Conservation (phyloP, 2,797 vertebrate genomes). For the Chrysocyon brachyurus region DNA sequence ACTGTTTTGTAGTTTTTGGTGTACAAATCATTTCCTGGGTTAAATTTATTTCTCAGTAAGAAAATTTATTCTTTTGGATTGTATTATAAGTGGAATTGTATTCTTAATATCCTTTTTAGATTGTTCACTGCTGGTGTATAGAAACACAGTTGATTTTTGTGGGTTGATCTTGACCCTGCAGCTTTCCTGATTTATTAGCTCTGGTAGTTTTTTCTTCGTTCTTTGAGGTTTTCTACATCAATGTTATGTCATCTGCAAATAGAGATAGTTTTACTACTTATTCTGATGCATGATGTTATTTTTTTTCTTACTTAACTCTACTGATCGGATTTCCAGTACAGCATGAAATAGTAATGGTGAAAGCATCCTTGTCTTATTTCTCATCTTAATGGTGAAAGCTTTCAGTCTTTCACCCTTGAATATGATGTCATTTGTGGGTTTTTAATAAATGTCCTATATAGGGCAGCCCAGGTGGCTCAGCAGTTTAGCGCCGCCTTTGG, state of each 20-base stretch:
- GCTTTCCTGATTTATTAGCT: not conserved
- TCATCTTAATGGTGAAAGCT: not conserved
- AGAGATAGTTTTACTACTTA: conserved; percentile 19
- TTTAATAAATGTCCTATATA: not conserved
- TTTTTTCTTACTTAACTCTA: not conserved
- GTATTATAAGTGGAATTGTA: not conserved
- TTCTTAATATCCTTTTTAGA: not conserved
- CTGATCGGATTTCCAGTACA: not conserved
- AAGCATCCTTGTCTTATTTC: not conserved
- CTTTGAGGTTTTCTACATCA: conserved; percentile 6
- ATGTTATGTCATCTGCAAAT: not conserved
- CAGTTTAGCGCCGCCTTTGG: too few species aligned
- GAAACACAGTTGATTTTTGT: not conserved
- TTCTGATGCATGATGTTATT: conserved; percentile 8
- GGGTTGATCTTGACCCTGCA: not conserved
- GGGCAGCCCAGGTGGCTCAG: too few species aligned
- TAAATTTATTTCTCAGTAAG: not conserved
- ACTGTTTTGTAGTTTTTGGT: conserved; percentile 1
- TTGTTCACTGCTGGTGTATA: not conserved
- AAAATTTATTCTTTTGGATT: not conserved
- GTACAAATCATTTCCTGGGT: not conserved
- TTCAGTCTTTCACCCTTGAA: not conserved
- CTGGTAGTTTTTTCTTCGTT: not conserved
- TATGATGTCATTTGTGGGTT: not conserved
- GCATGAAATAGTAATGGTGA: not conserved